Percentiles rank a stretch among this genome's conserved stretches.
These are phyloP conservation scores for Sardinella longiceps DNA, from an alignment of 2,797 vertebrate species.

Conservation along the genomic window DNA sequence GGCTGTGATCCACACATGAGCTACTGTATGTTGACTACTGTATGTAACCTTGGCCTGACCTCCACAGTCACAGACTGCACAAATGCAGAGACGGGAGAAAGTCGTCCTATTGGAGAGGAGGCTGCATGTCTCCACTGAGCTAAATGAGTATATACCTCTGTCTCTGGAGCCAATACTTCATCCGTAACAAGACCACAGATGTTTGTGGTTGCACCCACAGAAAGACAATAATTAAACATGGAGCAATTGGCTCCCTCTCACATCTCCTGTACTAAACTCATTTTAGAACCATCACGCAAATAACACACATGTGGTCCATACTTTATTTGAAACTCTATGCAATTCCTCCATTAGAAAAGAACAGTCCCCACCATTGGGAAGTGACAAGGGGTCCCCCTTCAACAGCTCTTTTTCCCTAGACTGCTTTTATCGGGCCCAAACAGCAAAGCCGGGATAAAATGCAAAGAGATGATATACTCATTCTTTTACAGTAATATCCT, in stretches of 20 bases:
- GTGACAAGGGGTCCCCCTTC: background rate
- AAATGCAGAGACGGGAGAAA: conserved; percentile 10
- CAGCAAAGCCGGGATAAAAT: background rate
- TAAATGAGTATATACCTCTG: background rate
- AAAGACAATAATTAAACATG: background rate
- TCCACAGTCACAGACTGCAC: background rate
- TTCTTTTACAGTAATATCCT: background rate
- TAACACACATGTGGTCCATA: background rate
- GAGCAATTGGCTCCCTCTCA: background rate
- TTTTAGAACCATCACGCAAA: background rate
- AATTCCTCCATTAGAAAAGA: background rate
- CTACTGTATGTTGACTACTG: background rate
- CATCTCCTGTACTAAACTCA: background rate
- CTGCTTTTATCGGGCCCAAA: background rate
- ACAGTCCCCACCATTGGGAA: background rate
- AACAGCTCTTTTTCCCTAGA: background rate
- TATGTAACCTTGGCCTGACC: background rate
- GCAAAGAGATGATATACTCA: background rate
- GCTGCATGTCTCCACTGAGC: background rate
- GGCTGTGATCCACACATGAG: background rate
- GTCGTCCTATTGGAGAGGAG: background rate
- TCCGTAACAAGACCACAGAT: background rate
- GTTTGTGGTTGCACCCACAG: background rate
- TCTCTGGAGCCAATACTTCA: background rate
- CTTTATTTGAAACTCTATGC: background rate